Conservation (phyloP, 2,113 vertebrate genomes). For the Sarotherodon lohbergeri region DNA sequence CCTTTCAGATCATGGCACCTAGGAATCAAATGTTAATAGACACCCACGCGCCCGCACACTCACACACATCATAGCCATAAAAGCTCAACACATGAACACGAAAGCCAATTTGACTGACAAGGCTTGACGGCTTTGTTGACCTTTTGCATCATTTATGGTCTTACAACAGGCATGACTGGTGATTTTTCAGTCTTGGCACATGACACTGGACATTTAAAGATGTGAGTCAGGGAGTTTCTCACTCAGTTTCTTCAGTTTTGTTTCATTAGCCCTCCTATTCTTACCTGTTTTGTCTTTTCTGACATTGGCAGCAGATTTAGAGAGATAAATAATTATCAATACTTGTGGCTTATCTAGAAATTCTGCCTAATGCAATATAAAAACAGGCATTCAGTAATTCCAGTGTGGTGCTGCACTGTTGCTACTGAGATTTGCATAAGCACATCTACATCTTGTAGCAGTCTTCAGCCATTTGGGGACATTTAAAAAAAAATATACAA, state of each 20-base stretch:
- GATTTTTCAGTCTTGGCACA: not conserved
- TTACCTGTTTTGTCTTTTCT: not conserved
- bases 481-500: not conserved
- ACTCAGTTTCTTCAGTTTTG: conserved; percentile 16
- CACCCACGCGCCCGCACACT: not conserved
- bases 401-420: not conserved
- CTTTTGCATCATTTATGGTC: conserved; percentile 41
- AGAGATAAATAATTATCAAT: conserved; percentile 1
- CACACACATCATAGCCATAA: not conserved
- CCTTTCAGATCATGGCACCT: conserved; percentile 59
- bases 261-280: conserved; percentile 1
- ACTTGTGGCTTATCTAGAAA: not conserved
- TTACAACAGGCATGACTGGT: conserved; percentile 15
- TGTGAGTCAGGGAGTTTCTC: conserved; percentile 20
- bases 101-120: conserved; percentile 26
- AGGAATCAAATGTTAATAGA: conserved; percentile 61
- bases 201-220: conserved; percentile 5
- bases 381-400: not conserved
- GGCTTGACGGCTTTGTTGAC: conserved; percentile 20
- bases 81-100: not conserved
- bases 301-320: conserved; percentile 15
- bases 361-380: not conserved
- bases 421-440: not conserved
- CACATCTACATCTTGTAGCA: not conserved
- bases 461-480: not conserved